phyloP scores from a whole-genome alignment of 2,888 invertebrate genomes.

The Melanophora roralis region DNA sequence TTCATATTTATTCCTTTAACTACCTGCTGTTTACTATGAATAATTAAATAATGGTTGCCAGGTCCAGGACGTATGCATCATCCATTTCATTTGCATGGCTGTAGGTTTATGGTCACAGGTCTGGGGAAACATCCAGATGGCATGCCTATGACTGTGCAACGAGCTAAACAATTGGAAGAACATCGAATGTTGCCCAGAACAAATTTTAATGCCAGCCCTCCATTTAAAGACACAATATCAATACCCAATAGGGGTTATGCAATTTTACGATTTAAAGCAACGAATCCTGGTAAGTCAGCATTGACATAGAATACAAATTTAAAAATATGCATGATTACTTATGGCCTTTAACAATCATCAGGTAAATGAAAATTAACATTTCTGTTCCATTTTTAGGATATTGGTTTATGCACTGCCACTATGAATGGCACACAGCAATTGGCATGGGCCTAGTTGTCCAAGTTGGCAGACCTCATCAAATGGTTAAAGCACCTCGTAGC shows the following conservation, averaged over 20 bases:
- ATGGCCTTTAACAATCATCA: too few relatives aligned
- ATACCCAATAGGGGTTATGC: slow-evolving; percentile 72
- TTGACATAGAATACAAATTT: neutral
- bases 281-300: slow-evolving; percentile 67
- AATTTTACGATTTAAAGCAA: slow-evolving; percentile 68
- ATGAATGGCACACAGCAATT: slow-evolving; percentile 70
- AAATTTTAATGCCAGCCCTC: slow-evolving; percentile 64
- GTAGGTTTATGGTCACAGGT: slow-evolving; percentile 73
- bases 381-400: slow-evolving; percentile 62
- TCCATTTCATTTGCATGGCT: slow-evolving; percentile 75
- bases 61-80: slow-evolving; percentile 71
- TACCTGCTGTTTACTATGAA: too few relatives aligned
- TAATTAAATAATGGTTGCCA: slow-evolving; percentile 41
- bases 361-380: slow-evolving; percentile 29
- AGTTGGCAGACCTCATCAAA: slow-evolving; percentile 80
- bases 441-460: slow-evolving; percentile 71
- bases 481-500: slow-evolving; percentile 82
- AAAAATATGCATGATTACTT: neutral
- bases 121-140: slow-evolving; percentile 66
- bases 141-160: slow-evolving; percentile 63
- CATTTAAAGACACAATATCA: slow-evolving; percentile 73
- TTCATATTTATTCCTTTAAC: neutral
- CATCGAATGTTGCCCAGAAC: slow-evolving; percentile 56
- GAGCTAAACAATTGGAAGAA: slow-evolving; percentile 67
- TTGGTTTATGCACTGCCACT: slow-evolving; percentile 72